A percentile compares a stretch with the other conserved stretches of the same genome.
phyloP scores from a whole-genome alignment of 2,113 vertebrate genomes.

The Ctenodactylus gundi region DNA sequence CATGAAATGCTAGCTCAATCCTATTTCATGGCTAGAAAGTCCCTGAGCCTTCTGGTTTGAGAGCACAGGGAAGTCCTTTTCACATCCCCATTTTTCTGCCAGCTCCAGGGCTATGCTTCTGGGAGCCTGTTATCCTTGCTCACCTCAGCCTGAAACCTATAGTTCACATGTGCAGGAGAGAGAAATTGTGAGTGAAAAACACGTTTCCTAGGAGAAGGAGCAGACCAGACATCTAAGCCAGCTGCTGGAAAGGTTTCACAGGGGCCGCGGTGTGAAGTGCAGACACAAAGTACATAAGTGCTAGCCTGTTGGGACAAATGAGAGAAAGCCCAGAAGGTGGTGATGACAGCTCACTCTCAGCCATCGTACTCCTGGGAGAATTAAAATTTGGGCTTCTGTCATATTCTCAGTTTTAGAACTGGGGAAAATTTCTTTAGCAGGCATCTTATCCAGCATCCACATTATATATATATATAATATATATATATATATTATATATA shows the following conservation, averaged over 20 bases:
- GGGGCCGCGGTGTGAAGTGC: constrained; percentile 21
- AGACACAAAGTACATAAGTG: constrained; percentile 50
- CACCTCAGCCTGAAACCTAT: constrained; percentile 9
- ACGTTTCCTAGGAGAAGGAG: constrained; percentile 33
- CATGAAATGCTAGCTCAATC: constrained; percentile 15
- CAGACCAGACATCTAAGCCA: constrained; percentile 48
- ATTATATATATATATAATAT: too few relatives aligned
- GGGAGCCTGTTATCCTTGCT: background rate
- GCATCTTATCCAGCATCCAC: background rate
- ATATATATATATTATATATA: background rate
- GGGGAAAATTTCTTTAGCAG: background rate
- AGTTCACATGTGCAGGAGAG: constrained; percentile 42
- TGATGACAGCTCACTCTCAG: constrained; percentile 47
- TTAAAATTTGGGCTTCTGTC: constrained; percentile 33
- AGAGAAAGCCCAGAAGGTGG: constrained; percentile 49
- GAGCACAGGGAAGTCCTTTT: background rate
- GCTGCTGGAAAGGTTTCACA: constrained; percentile 60
- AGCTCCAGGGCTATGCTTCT: background rate
- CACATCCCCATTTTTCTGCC: background rate
- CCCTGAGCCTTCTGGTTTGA: background rate
- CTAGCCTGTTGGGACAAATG: constrained; percentile 59
- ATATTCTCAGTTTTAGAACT: constrained; percentile 43
- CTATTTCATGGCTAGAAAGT: background rate
- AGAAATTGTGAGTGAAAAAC: constrained; percentile 15
- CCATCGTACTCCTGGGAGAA: background rate